phyloP scores from a whole-genome alignment of 2,113 vertebrate species.

The Pterocles gutturalis region DNA sequence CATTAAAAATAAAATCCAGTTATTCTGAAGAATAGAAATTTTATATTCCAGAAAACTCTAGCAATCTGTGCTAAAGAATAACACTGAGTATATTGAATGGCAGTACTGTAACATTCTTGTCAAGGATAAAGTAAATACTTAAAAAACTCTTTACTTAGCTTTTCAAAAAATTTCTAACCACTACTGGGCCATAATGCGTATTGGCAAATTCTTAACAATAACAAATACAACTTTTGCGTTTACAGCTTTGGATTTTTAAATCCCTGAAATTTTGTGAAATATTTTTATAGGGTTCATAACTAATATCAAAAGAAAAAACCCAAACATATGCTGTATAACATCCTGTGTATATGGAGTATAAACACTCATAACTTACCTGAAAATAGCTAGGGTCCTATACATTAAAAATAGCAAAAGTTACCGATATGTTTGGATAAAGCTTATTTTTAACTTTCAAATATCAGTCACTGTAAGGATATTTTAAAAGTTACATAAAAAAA shows the following conservation, averaged over 20 bases:
- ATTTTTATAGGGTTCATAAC: background rate
- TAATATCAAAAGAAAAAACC: background rate
- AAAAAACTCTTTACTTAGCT: background rate
- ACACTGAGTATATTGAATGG: background rate
- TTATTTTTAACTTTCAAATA: background rate
- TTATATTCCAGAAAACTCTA: background rate
- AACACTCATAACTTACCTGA: background rate
- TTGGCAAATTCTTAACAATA: background rate
- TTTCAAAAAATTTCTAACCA: background rate
- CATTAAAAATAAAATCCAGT: background rate
- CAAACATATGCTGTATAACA: rapidly evolving
- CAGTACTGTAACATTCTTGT: background rate
- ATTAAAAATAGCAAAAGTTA: background rate
- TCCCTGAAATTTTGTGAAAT: background rate
- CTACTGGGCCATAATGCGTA: background rate
- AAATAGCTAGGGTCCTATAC: background rate
- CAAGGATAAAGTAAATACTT: background rate
- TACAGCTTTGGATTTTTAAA: background rate
- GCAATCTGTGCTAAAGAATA: background rate
- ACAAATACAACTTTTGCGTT: background rate
- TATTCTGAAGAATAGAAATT: background rate
- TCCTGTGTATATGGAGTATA: background rate
- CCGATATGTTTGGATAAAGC: background rate
- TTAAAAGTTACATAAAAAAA: background rate
- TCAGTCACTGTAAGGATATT: background rate